A percentile compares a stretch with the other conserved stretches of the same genome.
Evolutionary conservation across 2,797 vertebrate genomes (phyloP).

Genomic region (Syncerus caffer): DNA sequence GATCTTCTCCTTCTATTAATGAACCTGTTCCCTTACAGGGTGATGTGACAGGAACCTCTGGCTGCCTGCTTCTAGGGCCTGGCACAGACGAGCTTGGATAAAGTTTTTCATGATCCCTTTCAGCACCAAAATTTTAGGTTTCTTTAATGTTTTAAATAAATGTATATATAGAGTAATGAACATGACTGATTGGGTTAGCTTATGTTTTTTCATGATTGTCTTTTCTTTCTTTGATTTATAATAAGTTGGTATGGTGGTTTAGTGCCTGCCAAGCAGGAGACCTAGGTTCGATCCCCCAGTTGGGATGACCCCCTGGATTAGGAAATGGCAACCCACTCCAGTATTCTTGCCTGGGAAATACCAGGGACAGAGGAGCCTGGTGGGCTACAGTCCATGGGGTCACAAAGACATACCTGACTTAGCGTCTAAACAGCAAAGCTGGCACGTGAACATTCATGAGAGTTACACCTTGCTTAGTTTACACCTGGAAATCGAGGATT

Average conservation of each 20-base stretch:
- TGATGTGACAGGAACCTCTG: background rate
- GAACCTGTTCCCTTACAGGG: background rate
- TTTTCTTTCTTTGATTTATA: background rate
- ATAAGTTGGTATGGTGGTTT: background rate
- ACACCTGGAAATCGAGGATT: background rate
- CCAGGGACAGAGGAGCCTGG: background rate
- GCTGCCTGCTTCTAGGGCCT: background rate
- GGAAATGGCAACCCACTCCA: background rate
- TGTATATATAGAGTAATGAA: background rate
- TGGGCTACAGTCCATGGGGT: background rate
- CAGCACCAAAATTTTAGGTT: background rate
- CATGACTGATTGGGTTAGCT: background rate
- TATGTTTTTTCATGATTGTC: background rate
- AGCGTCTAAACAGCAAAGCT: background rate
- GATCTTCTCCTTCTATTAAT: background rate
- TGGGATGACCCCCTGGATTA: background rate
- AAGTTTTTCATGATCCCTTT: background rate
- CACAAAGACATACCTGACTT: background rate
- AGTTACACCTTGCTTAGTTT: slow-evolving; percentile 8
- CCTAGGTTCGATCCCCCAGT: background rate
- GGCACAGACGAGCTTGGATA: background rate
- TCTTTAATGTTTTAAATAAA: slow-evolving; percentile 15
- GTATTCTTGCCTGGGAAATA: background rate
- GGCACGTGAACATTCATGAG: background rate
- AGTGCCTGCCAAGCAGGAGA: background rate